phyloP scores from a whole-genome alignment of 2,888 invertebrate species.

The Sphaerophoria rueppellii region DNA sequence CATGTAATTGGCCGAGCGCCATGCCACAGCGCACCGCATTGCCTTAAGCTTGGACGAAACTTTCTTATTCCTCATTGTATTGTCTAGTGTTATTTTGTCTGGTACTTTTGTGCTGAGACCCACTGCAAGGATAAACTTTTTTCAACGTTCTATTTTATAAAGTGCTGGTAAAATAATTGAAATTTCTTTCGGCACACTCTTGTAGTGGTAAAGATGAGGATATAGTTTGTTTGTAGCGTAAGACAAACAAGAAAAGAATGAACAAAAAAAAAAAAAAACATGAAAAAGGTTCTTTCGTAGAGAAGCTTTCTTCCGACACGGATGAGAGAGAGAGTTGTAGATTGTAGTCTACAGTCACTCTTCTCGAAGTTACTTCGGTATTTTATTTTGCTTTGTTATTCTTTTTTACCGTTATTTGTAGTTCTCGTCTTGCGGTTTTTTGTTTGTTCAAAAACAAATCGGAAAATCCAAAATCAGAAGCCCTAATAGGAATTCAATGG shows the following conservation, averaged over 20 bases:
- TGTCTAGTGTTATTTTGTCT: slow-evolving; percentile 18
- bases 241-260: no score
- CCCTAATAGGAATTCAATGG: no score
- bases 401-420: no score
- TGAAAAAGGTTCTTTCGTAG: neutral
- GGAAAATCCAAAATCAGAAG: no score
- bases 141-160: slow-evolving; percentile 59
- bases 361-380: no score
- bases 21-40: neutral
- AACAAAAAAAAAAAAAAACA: neutral
- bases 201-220: neutral
- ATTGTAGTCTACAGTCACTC: no score
- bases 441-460: no score
- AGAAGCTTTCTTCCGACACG: no score
- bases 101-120: neutral
- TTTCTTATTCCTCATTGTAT: slow-evolving; percentile 37
- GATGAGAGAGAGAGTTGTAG: no score
- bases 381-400: no score
- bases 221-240: neutral
- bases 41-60: slow-evolving; percentile 33
- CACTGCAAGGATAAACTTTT: slow-evolving; percentile 65
- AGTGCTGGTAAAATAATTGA: slow-evolving; percentile 72
- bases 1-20: slow-evolving; percentile 55
- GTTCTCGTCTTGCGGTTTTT: no score
- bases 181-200: slow-evolving; percentile 48